A percentile compares a stretch with the other conserved stretches of the same genome.
These are phyloP conservation scores for Tetrax tetrax DNA, from an alignment of 2,113 vertebrate genomes.

Conservation along the genomic window DNA sequence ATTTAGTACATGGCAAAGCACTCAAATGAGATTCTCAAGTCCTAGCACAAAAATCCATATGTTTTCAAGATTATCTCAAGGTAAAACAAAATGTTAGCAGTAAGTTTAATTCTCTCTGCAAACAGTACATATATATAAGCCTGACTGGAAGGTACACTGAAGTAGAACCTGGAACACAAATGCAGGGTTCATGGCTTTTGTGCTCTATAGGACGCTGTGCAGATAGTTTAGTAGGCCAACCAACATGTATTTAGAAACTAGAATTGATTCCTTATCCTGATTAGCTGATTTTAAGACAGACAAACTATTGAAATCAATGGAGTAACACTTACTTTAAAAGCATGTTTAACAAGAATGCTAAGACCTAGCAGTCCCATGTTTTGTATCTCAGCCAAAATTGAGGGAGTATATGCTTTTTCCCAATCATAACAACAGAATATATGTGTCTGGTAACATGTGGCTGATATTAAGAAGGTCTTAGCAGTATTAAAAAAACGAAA, in stretches of 20 bases:
- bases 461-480: not conserved
- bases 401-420: accelerated
- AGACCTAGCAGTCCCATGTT: not conserved
- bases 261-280: not conserved
- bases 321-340: not conserved
- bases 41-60: not conserved
- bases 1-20: not conserved
- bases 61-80: not conserved
- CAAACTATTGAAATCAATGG: not conserved
- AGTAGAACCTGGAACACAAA: not conserved
- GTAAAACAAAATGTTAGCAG: not conserved
- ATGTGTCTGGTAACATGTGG: not conserved
- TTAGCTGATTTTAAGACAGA: not conserved
- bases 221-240: not conserved
- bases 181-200: not conserved
- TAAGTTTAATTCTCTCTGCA: not conserved
- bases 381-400: not conserved
- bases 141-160: not conserved
- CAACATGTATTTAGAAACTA: not conserved
- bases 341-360: accelerated
- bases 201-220: not conserved
- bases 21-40: not conserved
- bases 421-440: not conserved
- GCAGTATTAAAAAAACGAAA: not conserved
- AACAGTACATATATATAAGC: accelerated